phyloP scores from a whole-genome alignment of 2,113 vertebrate genomes.

The Paracanthobrama guichenoti region DNA sequence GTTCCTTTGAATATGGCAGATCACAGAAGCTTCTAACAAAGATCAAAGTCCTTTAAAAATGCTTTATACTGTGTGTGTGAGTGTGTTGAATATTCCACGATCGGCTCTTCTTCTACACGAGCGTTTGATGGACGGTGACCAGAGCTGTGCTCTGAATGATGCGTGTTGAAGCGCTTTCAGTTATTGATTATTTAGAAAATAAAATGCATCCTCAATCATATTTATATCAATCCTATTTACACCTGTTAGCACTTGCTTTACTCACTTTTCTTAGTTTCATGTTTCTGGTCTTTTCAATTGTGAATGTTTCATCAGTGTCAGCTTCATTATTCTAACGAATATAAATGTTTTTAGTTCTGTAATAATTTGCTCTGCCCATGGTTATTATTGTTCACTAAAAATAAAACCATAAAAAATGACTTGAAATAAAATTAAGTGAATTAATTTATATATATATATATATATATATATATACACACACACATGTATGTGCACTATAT shows the following conservation, averaged over 20 bases:
- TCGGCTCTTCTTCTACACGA: background rate
- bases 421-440: too few species aligned
- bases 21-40: conserved; percentile 40
- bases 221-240: background rate
- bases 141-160: background rate
- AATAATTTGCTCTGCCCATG: background rate
- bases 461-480: too few species aligned
- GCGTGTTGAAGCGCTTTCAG: background rate
- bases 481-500: too few species aligned
- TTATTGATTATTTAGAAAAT: background rate
- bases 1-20: conserved; percentile 25
- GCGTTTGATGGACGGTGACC: background rate
- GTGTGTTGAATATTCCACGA: background rate
- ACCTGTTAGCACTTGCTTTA: background rate
- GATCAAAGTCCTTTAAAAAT: conserved; percentile 33
- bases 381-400: too few species aligned
- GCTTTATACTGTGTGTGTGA: background rate
- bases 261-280: background rate
- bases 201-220: background rate
- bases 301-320: background rate
- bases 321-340: background rate
- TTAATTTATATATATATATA: too few species aligned
- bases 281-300: background rate
- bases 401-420: too few species aligned
- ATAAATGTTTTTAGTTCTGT: background rate